Percentiles rank a stretch among this genome's conserved stretches.
These are phyloP conservation scores for Indri indri DNA, from an alignment of 2,113 vertebrate species.

Conservation along the genomic window DNA sequence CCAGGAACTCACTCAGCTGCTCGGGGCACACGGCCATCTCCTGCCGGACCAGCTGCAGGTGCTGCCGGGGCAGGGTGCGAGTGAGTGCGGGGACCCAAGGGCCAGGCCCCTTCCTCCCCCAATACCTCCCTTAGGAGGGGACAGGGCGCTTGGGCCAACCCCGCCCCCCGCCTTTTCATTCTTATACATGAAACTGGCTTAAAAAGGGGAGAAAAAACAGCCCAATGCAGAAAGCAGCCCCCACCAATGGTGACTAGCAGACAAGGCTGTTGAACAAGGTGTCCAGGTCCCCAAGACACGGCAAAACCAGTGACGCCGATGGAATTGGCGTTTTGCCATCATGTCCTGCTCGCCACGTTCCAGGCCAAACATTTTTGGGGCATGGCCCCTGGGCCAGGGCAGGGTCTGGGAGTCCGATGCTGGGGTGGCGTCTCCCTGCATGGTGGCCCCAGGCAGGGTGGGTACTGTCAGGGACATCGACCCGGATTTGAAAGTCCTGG, in stretches of 20 bases:
- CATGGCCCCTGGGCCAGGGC: too few species aligned
- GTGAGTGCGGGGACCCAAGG: not conserved
- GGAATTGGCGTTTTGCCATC: rapidly evolving
- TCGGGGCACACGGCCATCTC: conserved; percentile 96
- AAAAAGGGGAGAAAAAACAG: rapidly evolving
- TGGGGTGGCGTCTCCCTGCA: rapidly evolving
- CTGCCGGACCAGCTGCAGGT: conserved; percentile 93
- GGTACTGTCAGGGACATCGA: rapidly evolving
- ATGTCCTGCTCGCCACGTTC: rapidly evolving
- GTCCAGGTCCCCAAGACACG: rapidly evolving
- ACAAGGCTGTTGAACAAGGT: rapidly evolving
- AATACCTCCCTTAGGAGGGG: not conserved
- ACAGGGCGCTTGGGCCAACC: too few species aligned
- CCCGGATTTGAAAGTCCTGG: rapidly evolving
- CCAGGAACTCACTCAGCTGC: conserved; percentile 93
- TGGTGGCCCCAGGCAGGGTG: rapidly evolving
- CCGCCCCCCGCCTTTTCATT: too few species aligned
- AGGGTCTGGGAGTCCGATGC: not conserved
- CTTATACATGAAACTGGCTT: too few species aligned
- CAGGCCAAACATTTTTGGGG: rapidly evolving
- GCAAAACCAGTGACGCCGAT: rapidly evolving
- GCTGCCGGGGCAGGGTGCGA: conserved; percentile 78
- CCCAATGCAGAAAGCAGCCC: rapidly evolving
- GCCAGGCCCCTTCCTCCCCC: rapidly evolving
- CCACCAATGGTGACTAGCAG: rapidly evolving